phyloP scores from a whole-genome alignment of 2,888 invertebrate species.

The Magallana nippona region DNA sequence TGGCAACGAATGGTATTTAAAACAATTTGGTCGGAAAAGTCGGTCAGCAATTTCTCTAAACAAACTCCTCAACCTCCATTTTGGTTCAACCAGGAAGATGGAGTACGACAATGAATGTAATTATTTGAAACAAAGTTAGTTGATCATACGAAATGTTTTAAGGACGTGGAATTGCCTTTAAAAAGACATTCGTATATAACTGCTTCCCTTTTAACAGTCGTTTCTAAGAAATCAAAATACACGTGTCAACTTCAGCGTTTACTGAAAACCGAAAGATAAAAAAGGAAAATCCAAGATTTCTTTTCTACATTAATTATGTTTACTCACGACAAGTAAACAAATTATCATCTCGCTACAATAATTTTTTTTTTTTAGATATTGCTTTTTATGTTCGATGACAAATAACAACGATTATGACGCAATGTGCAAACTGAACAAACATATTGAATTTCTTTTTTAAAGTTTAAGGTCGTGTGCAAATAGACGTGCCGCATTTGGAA shows the following conservation, averaged over 20 bases:
- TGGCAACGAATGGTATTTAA: slow-evolving; percentile 4
- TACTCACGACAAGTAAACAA: neutral
- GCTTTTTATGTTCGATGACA: neutral
- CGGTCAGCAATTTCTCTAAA: slow-evolving; percentile 7
- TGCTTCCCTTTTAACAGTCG: neutral
- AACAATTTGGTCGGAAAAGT: neutral
- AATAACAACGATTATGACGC: slow-evolving; percentile 8
- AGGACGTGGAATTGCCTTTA: too few species aligned
- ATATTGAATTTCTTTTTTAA: slow-evolving; percentile 8
- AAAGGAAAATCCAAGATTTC: neutral
- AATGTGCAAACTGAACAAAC: neutral
- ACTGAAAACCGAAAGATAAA: slow-evolving; percentile 1
- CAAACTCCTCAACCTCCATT: neutral
- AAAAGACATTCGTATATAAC: too few species aligned
- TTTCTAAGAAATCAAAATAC: slow-evolving; percentile 12
- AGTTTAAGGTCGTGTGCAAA: slow-evolving; percentile 32
- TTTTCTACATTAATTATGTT: neutral
- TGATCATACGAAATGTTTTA: too few species aligned
- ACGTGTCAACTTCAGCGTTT: neutral
- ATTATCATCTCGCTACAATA: neutral
- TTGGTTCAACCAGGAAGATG: neutral
- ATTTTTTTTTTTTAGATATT: too few species aligned
- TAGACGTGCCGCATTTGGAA: slow-evolving; percentile 2
- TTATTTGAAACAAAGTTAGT: too few species aligned
- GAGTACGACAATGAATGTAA: neutral